Evolutionary conservation across 92 coral and sea anemone species (phyloP).

Genomic region (Paragorgia papillata): DNA sequence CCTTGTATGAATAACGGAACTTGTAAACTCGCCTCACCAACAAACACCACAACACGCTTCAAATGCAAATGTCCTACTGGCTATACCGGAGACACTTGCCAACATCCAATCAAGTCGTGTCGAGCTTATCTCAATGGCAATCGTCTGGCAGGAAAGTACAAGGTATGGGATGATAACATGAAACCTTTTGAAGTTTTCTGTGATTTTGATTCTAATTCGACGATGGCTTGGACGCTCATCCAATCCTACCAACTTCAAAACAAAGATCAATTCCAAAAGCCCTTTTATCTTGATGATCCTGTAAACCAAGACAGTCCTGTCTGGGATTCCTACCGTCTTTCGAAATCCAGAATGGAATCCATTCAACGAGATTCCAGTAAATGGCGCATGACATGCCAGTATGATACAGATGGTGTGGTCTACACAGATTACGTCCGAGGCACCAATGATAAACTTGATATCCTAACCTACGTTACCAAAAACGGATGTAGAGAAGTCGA

Average conservation of each 20-base stretch:
- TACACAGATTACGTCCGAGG: conserved; percentile 46
- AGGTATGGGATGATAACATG: conserved; percentile 30
- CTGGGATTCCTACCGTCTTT: conserved; percentile 63
- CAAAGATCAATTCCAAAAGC: neutral
- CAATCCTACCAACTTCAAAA: conserved; percentile 43
- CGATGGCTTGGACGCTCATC: conserved; percentile 64
- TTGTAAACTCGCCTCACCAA: neutral
- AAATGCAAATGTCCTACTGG: conserved; percentile 6
- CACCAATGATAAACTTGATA: conserved; percentile 35
- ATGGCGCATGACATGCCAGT: conserved; percentile 64
- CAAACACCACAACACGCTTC: neutral
- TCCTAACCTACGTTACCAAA: conserved; percentile 34
- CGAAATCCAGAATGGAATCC: conserved; percentile 55
- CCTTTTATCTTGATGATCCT: conserved; percentile 38
- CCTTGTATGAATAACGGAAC: neutral
- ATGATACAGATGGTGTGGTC: conserved; percentile 42
- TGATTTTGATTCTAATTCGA: conserved; percentile 39
- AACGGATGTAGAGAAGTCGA: conserved; percentile 46
- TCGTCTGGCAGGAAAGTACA: conserved; percentile 46
- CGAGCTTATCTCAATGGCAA: conserved; percentile 14
- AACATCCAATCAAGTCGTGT: conserved; percentile 15
- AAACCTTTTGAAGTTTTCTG: conserved; percentile 49
- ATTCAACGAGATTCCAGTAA: conserved; percentile 49
- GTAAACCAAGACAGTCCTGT: conserved; percentile 42
- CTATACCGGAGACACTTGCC: conserved; percentile 13